These are phyloP conservation scores for Hydrocynus forskahlii DNA, from an alignment of 2,797 vertebrate genomes.

Conservation along the genomic window DNA sequence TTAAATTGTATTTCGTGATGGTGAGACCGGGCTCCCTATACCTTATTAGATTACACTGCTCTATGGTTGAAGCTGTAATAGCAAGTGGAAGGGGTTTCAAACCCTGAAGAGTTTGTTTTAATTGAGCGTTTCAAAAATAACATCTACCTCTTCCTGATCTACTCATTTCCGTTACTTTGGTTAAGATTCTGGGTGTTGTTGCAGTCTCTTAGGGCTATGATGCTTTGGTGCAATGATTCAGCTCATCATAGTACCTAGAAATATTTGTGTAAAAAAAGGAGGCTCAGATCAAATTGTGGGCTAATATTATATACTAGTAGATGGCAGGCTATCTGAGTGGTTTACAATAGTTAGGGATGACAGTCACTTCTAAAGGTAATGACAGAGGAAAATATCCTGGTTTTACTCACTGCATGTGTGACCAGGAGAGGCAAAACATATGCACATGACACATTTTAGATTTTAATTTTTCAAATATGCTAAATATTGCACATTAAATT, in stretches of 20 bases:
- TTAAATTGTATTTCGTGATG: too few species aligned
- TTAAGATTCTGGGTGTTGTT: not conserved
- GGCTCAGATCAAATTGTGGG: not conserved
- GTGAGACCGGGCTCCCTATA: too few species aligned
- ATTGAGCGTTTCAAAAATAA: constrained; percentile 12
- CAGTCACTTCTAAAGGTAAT: not conserved
- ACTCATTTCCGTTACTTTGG: constrained; percentile 7
- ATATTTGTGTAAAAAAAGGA: not conserved
- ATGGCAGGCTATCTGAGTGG: not conserved
- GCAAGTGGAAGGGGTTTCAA: not conserved
- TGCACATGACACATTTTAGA: too few species aligned
- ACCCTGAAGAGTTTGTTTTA: not conserved
- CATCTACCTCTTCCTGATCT: constrained; percentile 26
- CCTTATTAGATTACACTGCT: not conserved
- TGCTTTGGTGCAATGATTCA: not conserved
- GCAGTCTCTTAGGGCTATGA: not conserved
- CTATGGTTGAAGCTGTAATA: not conserved
- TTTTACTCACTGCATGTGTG: not conserved
- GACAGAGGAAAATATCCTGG: not conserved
- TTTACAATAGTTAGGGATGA: not conserved
- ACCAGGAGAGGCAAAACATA: not conserved
- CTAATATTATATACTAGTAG: not conserved
- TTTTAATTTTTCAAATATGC: too few species aligned
- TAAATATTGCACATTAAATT: too few species aligned
- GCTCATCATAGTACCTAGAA: not conserved